Evolutionary conservation across 2,113 vertebrate genomes (phyloP), one percentile per base, ranked within the genome.

Genomic region (Spea multiplicata): DNA sequence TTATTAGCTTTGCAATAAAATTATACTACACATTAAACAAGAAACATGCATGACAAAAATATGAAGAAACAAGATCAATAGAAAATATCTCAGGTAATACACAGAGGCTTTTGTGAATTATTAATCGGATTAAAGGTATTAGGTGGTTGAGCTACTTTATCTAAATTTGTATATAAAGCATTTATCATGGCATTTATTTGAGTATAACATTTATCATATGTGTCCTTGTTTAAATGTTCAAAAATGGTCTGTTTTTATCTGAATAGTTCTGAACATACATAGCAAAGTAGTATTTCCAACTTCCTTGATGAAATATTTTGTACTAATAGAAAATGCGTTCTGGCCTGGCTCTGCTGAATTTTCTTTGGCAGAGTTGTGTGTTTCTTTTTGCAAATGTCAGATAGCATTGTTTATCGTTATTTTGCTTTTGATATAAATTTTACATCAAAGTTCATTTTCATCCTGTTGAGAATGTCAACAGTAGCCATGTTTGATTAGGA

Each of bases 391-490:
- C 8, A 69, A 59, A 6, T 44, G 65, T 17, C 5, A 78, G 70
- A 82, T 59, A 82, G 66, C 8, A 47, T 78, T 82, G 68, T 71
- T 44, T 75, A 71, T 8, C 6, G 5, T 59, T 53, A 17, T 72
- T 16, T n/a, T 72, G 0, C 0, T 44, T 74, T 85, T 68, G 47
- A 16, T 14, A 48, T 45, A 30, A 81, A 83, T 17, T 70, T 81
- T 6, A 4, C 49, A 76, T 8, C 46, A 76, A 79, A 78, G 30
- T 57, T 48, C 52, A 74, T 82, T 79, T 0, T 52, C 2, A 30
- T 84, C 84, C 86, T 4, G 0, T 12, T 30, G 67, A 70, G 50
- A 87, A 55, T 47, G 80, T 65, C 84, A 84, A 78, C 78, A 76
- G 73, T 78, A 44, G 50, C 75, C 80, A 68, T 55, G 66, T 17